These are phyloP conservation scores for Stenodera caucasica DNA, from an alignment of 2,888 invertebrate species.

Conservation along the genomic window DNA sequence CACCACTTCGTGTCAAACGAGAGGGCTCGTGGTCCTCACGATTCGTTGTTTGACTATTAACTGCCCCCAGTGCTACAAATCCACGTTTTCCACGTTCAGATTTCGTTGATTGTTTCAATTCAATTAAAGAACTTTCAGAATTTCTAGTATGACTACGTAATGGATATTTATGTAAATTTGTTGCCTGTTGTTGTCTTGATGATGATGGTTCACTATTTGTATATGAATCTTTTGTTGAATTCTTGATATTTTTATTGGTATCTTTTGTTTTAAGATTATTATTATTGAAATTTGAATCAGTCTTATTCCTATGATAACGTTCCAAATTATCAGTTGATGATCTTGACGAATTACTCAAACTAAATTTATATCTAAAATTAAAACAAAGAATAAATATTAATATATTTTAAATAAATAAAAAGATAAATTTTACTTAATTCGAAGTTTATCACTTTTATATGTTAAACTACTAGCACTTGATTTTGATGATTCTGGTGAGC, in stretches of 20 bases:
- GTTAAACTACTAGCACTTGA: slow-evolving; percentile 21
- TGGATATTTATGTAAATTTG: slow-evolving; percentile 49
- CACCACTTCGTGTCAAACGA: slow-evolving; percentile 60
- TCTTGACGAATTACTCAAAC: slow-evolving; percentile 10
- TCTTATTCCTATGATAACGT: slow-evolving; percentile 4
- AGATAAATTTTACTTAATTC: slow-evolving; percentile 16
- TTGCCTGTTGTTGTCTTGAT: background rate
- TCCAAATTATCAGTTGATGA: slow-evolving; percentile 9
- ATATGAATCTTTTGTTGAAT: background rate
- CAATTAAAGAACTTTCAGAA: slow-evolving; percentile 16
- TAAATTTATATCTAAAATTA: slow-evolving; percentile 18
- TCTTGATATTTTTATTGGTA: background rate
- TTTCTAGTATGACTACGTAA: slow-evolving; percentile 53
- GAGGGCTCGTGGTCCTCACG: slow-evolving; percentile 54
- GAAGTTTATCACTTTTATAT: slow-evolving; percentile 15
- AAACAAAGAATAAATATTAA: background rate
- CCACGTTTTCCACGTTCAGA: slow-evolving; percentile 39
- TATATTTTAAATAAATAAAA: background rate
- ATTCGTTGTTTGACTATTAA: slow-evolving; percentile 51
- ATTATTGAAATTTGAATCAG: slow-evolving; percentile 2
- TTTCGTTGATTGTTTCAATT: slow-evolving; percentile 14
- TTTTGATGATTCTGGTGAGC: slow-evolving; percentile 21
- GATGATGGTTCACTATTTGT: background rate
- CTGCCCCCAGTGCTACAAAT: slow-evolving; percentile 62
- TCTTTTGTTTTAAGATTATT: slow-evolving; percentile 4